Evolutionary conservation across 2,797 vertebrate genomes (phyloP), one percentile per base, ranked within the genome.

Genomic region (Takifugu ocellatus): DNA sequence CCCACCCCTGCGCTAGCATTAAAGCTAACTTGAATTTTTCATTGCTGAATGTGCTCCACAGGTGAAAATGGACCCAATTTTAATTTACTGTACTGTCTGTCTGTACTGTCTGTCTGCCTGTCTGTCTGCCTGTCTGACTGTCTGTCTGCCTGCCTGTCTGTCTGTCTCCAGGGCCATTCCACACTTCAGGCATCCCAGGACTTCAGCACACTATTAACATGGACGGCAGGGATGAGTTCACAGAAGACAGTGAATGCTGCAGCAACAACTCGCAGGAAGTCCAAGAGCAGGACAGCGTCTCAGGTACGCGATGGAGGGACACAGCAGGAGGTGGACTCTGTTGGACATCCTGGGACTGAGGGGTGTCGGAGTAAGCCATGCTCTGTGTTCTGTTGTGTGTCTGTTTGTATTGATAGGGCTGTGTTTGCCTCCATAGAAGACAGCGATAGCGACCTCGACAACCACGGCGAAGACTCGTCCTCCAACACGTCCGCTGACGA

Each of bases 391-490:
- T 88, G 82, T 86, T 79, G 86, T 88, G 68, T 79, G 86, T 86
- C 79, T 84, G 86, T 86, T 76, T 84, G 68, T 88, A 88, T 84
- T 90, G 87, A 89, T 87, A 87, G 81, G 83, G 78, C 75, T 87
- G 79, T 89, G 87, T 85, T 86, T 85, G 75, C 86, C 78, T 79
- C 83, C 79, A 68, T 89, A 93, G 91, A 93, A 75, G 91, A 93
- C 71, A 92, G 91, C 5, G 91, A 92, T 79, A 92, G 91, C 31
- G 91, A 93, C 72, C 85, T 65, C 9, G 91, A 93, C 82, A 89
- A 90, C 85, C 87, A 84, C 70, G 88, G 87, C 5, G 92, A 92
- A 75, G 91, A 93, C 84, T 88, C 86, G 4, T 90, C 88, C 55
- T 93, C 91, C 57, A 91, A 90, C 84, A 82, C 86, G 62, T 93